Percentiles rank a stretch among this genome's conserved stretches.
Evolutionary conservation across 1,140 invertebrate species (phyloP).

Genomic region (Brachystomella parvula): DNA sequence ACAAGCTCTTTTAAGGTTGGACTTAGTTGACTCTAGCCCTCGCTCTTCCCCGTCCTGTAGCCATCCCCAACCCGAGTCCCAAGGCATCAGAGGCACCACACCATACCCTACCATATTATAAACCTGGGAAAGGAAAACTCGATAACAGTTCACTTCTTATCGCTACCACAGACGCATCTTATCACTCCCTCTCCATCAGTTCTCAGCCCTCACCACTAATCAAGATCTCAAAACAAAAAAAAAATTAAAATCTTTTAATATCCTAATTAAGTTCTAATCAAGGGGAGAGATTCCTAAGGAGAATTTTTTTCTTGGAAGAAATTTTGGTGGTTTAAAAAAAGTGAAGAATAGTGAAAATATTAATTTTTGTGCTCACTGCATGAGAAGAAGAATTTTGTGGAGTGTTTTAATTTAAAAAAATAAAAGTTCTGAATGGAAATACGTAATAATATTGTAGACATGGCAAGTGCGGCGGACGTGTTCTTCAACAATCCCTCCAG

Average conservation of each 20-base stretch:
- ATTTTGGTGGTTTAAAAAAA: no score
- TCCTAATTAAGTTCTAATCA: no score
- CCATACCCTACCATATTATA: no score
- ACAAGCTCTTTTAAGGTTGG: constrained; percentile 8
- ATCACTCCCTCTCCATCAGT: not conserved
- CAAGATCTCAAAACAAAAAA: not conserved
- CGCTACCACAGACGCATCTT: not conserved
- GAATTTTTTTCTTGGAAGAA: no score
- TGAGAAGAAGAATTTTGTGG: no score
- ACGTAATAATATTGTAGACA: constrained; percentile 2
- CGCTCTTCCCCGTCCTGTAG: not conserved
- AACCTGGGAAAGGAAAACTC: not conserved
- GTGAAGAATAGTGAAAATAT: no score
- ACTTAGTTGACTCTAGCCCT: not conserved
- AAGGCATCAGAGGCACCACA: not conserved
- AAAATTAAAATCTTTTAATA: no score
- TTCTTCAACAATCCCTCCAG: constrained; percentile 1
- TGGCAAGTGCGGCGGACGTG: not conserved
- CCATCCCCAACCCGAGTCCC: not conserved
- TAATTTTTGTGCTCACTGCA: no score
- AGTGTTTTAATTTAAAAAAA: no score
- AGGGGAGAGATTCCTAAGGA: no score
- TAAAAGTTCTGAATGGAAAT: constrained; percentile 2
- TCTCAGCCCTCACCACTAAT: not conserved
- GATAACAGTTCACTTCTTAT: constrained; percentile 3